Conservation (phyloP, 1,140 invertebrate species). For the Drosophila kurseongensis region DNA sequence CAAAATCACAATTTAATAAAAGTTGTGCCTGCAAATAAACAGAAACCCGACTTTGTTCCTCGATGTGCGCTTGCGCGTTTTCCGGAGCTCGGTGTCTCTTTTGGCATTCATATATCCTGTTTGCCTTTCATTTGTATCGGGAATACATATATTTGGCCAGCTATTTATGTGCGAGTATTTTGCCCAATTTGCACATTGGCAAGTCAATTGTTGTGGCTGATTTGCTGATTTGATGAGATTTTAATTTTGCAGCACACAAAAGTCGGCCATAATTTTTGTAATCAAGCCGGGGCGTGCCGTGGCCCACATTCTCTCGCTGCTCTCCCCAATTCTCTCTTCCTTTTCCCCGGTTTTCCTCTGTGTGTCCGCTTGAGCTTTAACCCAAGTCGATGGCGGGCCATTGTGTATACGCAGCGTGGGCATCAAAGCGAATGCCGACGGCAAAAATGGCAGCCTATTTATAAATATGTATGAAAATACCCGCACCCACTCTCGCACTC, state of each 20-base stretch:
- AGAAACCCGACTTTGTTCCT: slow-evolving; percentile 53
- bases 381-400: slow-evolving; percentile 46
- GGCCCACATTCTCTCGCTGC: slow-evolving; percentile 13
- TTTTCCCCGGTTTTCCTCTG: slow-evolving; percentile 8
- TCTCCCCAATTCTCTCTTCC: not conserved
- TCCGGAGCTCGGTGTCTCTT: slow-evolving; percentile 31
- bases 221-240: slow-evolving; percentile 56
- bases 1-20: slow-evolving; percentile 80
- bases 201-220: slow-evolving; percentile 59
- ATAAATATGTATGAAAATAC: slow-evolving; percentile 59
- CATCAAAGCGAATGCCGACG: slow-evolving; percentile 69
- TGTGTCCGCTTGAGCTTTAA: slow-evolving; percentile 34
- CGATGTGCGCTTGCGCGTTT: slow-evolving; percentile 53
- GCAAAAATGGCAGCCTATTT: slow-evolving; percentile 70
- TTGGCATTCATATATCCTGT: slow-evolving; percentile 30
- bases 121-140: slow-evolving; percentile 41
- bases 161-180: slow-evolving; percentile 5
- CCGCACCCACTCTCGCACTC: slow-evolving; percentile 5
- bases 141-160: slow-evolving; percentile 10
- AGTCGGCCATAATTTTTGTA: slow-evolving; percentile 41
- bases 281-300: slow-evolving; percentile 46
- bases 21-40: slow-evolving; percentile 81
- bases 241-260: slow-evolving; percentile 47
- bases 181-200: slow-evolving; percentile 50
- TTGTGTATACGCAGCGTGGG: slow-evolving; percentile 67